Percentiles rank a stretch among this genome's conserved stretches.
These are phyloP conservation scores for Venustaconcha ellipsiformis DNA, from an alignment of 1,140 invertebrate species.

Conservation along the genomic window DNA sequence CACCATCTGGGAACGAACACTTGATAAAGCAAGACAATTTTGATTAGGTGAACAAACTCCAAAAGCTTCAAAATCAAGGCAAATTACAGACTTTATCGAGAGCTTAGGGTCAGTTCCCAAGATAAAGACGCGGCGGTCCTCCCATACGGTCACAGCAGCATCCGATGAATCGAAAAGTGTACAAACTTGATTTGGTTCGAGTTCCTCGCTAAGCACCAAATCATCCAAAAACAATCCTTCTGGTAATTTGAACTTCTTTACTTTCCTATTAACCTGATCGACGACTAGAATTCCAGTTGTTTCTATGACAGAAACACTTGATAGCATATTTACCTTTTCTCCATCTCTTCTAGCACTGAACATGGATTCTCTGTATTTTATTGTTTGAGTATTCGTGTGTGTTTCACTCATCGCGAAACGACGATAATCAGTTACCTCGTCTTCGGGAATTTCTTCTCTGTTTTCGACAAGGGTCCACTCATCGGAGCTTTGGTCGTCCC, in stretches of 20 bases:
- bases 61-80: slow-evolving; percentile 19
- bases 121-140: slow-evolving; percentile 11
- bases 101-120: slow-evolving; percentile 18
- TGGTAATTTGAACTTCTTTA: slow-evolving; percentile 34
- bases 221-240: slow-evolving; percentile 24
- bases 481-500: too few species aligned
- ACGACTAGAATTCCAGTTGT: slow-evolving; percentile 12
- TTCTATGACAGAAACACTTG: slow-evolving; percentile 11
- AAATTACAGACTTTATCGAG: background rate
- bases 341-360: slow-evolving; percentile 16
- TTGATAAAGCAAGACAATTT: slow-evolving; percentile 7
- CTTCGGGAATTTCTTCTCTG: too few species aligned
- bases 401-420: too few species aligned
- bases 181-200: slow-evolving; percentile 21
- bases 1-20: slow-evolving; percentile 6
- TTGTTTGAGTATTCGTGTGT: too few species aligned
- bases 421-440: too few species aligned
- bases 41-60: slow-evolving; percentile 12
- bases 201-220: background rate
- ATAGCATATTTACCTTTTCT: slow-evolving; percentile 24
- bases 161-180: slow-evolving; percentile 7
- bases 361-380: too few species aligned
- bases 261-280: slow-evolving; percentile 23
- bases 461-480: too few species aligned
- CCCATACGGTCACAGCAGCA: slow-evolving; percentile 22